These are phyloP conservation scores for Protaetia brevitarsis DNA, from an alignment of 1,140 invertebrate genomes.

Conservation along the genomic window DNA sequence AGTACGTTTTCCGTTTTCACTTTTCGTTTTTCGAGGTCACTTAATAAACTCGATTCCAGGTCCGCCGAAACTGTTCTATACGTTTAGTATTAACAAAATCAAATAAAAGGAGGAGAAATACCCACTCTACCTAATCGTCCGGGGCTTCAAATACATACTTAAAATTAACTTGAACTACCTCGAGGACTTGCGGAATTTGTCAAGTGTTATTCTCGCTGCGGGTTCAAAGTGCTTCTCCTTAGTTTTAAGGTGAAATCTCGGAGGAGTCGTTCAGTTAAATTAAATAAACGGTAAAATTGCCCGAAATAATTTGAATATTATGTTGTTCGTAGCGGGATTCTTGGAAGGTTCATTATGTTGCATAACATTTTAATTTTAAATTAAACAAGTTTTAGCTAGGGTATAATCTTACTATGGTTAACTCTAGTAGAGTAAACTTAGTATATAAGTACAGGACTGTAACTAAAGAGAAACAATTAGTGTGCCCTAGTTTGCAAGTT, in stretches of 20 bases:
- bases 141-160: not conserved
- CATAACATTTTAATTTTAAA: no score
- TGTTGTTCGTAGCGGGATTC: no score
- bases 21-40: no score
- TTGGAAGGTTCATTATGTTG: no score
- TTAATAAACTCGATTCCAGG: not conserved
- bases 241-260: slow-evolving; percentile 11
- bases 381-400: no score
- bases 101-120: not conserved
- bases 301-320: slow-evolving; percentile 2
- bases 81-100: not conserved
- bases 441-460: no score
- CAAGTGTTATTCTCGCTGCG: not conserved
- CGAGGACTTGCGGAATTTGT: not conserved
- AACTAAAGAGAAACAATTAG: no score
- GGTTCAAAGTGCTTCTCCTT: slow-evolving; percentile 9
- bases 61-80: not conserved
- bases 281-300: slow-evolving; percentile 3
- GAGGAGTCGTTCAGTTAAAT: not conserved
- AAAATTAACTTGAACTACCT: not conserved
- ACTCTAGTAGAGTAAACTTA: no score
- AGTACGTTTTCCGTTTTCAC: not conserved
- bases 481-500: no score
- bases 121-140: not conserved
- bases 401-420: no score